Evolutionary conservation across 2,888 invertebrate species (phyloP).

Genomic region (Idaea biselata): DNA sequence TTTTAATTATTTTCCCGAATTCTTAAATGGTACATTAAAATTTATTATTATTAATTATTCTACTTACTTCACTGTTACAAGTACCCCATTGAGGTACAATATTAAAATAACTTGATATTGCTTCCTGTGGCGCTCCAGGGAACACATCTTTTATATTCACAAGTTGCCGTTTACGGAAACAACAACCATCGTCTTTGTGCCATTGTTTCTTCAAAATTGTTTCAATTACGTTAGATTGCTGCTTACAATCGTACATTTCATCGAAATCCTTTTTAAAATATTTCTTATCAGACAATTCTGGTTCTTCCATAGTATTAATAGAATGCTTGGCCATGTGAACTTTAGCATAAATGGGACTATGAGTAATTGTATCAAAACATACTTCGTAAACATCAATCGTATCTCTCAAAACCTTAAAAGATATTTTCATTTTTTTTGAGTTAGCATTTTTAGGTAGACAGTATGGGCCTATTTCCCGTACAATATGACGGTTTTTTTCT

Average conservation of each 20-base stretch:
- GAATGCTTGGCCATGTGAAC: conserved; percentile 29
- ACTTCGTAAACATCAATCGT: conserved; percentile 42
- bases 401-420: conserved; percentile 26
- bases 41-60: not conserved
- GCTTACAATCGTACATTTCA: conserved; percentile 39
- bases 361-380: conserved; percentile 40
- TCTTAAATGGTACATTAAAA: too few species aligned
- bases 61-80: conserved; percentile 43
- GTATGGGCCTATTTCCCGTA: conserved; percentile 21
- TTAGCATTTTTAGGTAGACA: conserved; percentile 30
- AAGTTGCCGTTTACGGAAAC: conserved; percentile 47
- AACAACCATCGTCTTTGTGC: conserved; percentile 36
- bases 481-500: conserved; percentile 28
- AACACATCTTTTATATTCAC: conserved; percentile 44
- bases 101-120: conserved; percentile 46
- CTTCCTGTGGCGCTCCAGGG: conserved; percentile 41
- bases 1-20: too few species aligned
- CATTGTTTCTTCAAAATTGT: conserved; percentile 20
- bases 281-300: conserved; percentile 33
- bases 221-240: conserved; percentile 25
- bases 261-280: conserved; percentile 33
- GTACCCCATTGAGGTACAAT: conserved; percentile 56
- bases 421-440: conserved; percentile 39
- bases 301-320: conserved; percentile 22
- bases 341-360: conserved; percentile 40